phyloP scores from a whole-genome alignment of 2,888 invertebrate species.

The Agrilus biguttatus region DNA sequence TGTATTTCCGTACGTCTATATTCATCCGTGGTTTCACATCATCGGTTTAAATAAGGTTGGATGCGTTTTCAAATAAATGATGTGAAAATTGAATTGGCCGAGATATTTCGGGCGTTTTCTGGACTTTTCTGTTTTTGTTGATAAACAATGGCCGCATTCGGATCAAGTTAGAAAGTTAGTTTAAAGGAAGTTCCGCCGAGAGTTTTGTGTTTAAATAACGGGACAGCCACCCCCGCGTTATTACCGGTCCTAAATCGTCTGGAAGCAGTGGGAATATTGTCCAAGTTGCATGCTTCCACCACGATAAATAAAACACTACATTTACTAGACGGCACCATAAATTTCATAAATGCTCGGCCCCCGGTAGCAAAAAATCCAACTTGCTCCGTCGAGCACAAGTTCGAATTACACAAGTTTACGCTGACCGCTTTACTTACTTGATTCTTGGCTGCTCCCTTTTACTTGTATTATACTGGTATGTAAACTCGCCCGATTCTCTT shows the following conservation, averaged over 20 bases:
- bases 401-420: slow-evolving; percentile 9
- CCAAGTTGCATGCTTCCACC: slow-evolving; percentile 7
- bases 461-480: too few species aligned
- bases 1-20: too few species aligned
- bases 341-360: slow-evolving; percentile 8
- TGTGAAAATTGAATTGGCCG: too few species aligned
- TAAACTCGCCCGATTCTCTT: too few species aligned
- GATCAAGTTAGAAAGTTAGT: too few species aligned
- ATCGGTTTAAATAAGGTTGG: background rate
- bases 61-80: background rate
- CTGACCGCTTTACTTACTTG: slow-evolving; percentile 3
- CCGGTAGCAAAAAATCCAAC: slow-evolving; percentile 8
- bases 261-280: slow-evolving; percentile 10
- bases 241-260: slow-evolving; percentile 10
- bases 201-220: too few species aligned
- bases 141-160: too few species aligned
- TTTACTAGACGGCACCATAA: slow-evolving; percentile 8
- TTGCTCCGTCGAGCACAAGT: slow-evolving; percentile 8
- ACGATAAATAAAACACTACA: slow-evolving; percentile 10
- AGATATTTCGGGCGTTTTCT: too few species aligned
- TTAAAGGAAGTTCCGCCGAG: too few species aligned
- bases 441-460: too few species aligned
- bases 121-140: too few species aligned
- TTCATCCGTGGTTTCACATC: too few species aligned
- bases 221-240: slow-evolving; percentile 1